phyloP scores from a whole-genome alignment of 2,888 invertebrate species.

The Aelia acuminata region DNA sequence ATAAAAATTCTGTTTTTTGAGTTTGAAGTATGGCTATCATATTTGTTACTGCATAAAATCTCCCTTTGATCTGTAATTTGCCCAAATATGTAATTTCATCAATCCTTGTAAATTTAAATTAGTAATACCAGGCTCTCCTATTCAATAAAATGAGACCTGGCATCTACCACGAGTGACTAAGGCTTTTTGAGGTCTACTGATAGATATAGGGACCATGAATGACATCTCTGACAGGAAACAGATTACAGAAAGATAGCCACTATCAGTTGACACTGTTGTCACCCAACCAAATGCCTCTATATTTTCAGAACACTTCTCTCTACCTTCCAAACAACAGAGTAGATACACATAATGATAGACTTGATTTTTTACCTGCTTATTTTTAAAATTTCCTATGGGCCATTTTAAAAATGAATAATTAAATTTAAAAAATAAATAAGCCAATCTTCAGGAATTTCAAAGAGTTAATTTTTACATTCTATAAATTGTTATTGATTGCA shows the following conservation, averaged over 20 bases:
- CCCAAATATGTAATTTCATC: neutral
- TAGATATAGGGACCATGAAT: neutral
- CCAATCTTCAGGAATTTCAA: too few species aligned
- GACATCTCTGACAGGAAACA: slow-evolving; percentile 51
- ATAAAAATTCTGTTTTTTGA: too few species aligned
- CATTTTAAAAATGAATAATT: neutral
- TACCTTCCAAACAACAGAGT: neutral
- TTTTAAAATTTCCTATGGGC: neutral
- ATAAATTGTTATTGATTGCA: too few species aligned
- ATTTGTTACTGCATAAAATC: neutral
- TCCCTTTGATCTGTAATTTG: neutral
- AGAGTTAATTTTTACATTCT: too few species aligned
- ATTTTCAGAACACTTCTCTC: neutral
- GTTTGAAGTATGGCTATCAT: neutral
- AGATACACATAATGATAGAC: neutral
- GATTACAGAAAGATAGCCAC: slow-evolving; percentile 49
- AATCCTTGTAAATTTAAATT: neutral
- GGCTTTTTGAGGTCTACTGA: neutral
- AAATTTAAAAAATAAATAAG: too few species aligned
- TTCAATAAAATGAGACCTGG: neutral
- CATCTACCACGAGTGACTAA: neutral
- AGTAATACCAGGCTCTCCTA: neutral
- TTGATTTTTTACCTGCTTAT: too few species aligned
- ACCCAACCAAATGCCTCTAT: neutral
- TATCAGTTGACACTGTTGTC: slow-evolving; percentile 50